phyloP scores from a whole-genome alignment of 2,888 invertebrate species.

The Tryphoninae sp. region DNA sequence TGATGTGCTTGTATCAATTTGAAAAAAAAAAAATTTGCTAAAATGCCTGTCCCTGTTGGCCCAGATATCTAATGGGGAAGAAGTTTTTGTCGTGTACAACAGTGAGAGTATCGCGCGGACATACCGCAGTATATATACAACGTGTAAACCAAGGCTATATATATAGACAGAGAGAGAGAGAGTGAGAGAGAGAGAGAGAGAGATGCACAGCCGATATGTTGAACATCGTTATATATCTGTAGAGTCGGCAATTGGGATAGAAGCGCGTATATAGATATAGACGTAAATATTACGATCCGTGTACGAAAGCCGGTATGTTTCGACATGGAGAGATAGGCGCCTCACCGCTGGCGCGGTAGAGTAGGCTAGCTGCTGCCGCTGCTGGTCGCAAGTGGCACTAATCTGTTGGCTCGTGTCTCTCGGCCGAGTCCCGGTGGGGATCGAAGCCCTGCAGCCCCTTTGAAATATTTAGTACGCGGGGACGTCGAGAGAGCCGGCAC shows the following conservation, averaged over 20 bases:
- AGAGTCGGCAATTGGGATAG: slow-evolving; percentile 4
- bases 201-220: background rate
- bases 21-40: too few species aligned
- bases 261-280: slow-evolving; percentile 11
- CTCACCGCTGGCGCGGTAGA: slow-evolving; percentile 44
- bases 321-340: slow-evolving; percentile 33
- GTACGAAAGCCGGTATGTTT: slow-evolving; percentile 39
- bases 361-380: slow-evolving; percentile 53
- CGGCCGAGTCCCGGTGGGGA: slow-evolving; percentile 67
- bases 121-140: background rate
- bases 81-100: background rate
- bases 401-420: slow-evolving; percentile 72
- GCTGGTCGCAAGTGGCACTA: slow-evolving; percentile 70
- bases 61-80: background rate
- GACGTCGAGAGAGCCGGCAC: slow-evolving; percentile 53
- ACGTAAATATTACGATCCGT: background rate
- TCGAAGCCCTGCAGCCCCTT: slow-evolving; percentile 67
- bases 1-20: too few species aligned
- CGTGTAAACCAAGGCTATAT: background rate
- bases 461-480: slow-evolving; percentile 71
- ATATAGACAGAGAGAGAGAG: background rate
- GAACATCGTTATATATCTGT: background rate
- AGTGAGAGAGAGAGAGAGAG: background rate
- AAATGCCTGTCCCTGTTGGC: background rate
- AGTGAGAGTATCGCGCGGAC: background rate